Conservation (phyloP, 2,888 invertebrate species). For the Drosophila vallismaia region DNA sequence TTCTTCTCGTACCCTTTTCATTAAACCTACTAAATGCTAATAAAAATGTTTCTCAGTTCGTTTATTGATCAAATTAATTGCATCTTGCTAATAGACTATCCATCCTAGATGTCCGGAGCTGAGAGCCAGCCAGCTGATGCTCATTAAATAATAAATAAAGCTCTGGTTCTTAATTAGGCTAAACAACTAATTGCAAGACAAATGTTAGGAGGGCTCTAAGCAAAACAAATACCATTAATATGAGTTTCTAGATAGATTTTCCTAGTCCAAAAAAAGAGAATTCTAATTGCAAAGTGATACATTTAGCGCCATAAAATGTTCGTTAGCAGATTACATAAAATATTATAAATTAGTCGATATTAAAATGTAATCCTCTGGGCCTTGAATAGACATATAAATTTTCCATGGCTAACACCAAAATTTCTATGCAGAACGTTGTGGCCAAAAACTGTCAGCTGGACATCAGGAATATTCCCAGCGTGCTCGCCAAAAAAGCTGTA, state of each 20-base stretch:
- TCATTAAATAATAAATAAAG: slow-evolving; percentile 58
- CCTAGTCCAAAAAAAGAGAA: no score
- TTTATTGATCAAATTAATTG: slow-evolving; percentile 65
- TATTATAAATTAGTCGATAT: slow-evolving; percentile 22
- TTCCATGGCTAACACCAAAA: slow-evolving; percentile 15
- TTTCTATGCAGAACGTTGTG: slow-evolving; percentile 23
- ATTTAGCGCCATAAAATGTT: slow-evolving; percentile 11
- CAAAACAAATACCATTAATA: not conserved
- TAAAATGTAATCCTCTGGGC: slow-evolving; percentile 36
- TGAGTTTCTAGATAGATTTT: not conserved
- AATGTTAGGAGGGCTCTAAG: slow-evolving; percentile 1
- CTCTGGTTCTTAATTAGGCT: slow-evolving; percentile 58
- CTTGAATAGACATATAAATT: slow-evolving; percentile 16
- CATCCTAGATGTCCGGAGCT: slow-evolving; percentile 13
- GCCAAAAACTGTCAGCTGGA: slow-evolving; percentile 52
- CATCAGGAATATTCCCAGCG: slow-evolving; percentile 12
- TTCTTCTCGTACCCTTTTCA: slow-evolving; percentile 17
- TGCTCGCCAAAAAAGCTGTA: slow-evolving; percentile 9
- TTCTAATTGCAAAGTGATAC: not conserved
- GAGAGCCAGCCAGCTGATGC: slow-evolving; percentile 40
- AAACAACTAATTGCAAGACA: slow-evolving; percentile 31
- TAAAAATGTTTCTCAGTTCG: slow-evolving; percentile 7
- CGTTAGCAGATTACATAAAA: slow-evolving; percentile 16
- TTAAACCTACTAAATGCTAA: not conserved
- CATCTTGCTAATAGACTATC: slow-evolving; percentile 52